These are phyloP conservation scores for Drosophila pegasa DNA, from an alignment of 2,888 invertebrate species.

Conservation along the genomic window DNA sequence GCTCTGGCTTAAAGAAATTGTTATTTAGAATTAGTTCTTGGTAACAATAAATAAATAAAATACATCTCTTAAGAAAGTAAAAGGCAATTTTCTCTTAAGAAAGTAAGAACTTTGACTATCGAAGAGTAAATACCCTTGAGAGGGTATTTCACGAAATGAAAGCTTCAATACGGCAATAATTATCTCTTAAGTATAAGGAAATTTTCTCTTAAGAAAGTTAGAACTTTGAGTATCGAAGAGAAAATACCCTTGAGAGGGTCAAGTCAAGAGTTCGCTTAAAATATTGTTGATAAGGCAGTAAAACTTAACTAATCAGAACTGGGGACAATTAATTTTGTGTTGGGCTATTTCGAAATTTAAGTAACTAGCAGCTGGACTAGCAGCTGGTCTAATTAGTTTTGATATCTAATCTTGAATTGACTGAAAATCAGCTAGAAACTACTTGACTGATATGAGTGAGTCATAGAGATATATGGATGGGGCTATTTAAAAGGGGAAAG, in stretches of 20 bases:
- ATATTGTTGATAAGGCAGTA: background rate
- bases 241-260: background rate
- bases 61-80: too few relatives aligned
- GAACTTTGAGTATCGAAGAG: background rate
- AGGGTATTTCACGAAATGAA: too few relatives aligned
- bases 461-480: conserved; percentile 18
- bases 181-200: too few relatives aligned
- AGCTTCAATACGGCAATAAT: too few relatives aligned
- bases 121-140: background rate
- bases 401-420: conserved; percentile 13
- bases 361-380: background rate
- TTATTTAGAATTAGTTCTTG: too few relatives aligned
- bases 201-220: too few relatives aligned
- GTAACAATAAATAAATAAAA: too few relatives aligned
- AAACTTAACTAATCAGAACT: background rate
- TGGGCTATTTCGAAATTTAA: background rate
- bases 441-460: conserved; percentile 18
- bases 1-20: too few relatives aligned
- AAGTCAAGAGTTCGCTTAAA: too few relatives aligned
- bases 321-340: background rate
- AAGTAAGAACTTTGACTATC: background rate
- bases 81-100: background rate
- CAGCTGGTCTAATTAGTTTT: background rate
- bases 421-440: background rate
- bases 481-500: conserved; percentile 30